These are phyloP conservation scores for Epizoanthus scotinus DNA, from an alignment of 92 coral and sea anemone genomes.

Conservation along the genomic window DNA sequence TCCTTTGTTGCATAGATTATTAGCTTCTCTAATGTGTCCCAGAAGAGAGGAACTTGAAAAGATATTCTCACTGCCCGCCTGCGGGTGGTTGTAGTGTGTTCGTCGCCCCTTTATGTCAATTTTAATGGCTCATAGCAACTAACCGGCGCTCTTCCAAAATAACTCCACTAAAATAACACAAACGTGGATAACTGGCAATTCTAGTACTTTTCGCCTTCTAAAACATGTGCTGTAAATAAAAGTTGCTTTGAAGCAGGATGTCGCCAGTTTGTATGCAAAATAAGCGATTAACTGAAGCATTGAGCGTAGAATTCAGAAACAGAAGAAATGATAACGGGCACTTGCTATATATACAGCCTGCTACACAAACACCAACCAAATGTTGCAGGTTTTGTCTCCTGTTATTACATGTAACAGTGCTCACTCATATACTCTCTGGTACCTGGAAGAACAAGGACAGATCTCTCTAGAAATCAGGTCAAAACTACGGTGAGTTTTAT, in stretches of 20 bases:
- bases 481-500: background rate
- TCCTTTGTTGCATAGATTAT: conserved; percentile 43
- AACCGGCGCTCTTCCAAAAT: background rate
- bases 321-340: background rate
- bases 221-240: background rate
- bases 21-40: background rate
- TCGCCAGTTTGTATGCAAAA: background rate
- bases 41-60: background rate
- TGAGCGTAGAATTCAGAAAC: background rate
- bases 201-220: background rate
- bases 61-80: background rate
- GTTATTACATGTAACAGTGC: conserved; percentile 24
- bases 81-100: conserved; percentile 27
- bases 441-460: background rate
- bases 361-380: background rate
- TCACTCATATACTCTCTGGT: conserved; percentile 8
- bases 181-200: too few relatives aligned
- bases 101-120: background rate
- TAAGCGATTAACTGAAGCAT: background rate
- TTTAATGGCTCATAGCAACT: conserved; percentile 8
- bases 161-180: background rate
- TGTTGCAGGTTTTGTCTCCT: conserved; percentile 8
- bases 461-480: conserved; percentile 25
- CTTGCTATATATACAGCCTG: background rate
- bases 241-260: background rate